phyloP scores from a whole-genome alignment of 35 echinoderm and acorn worm genomes.

The Heliocidaris erythrogramma region DNA sequence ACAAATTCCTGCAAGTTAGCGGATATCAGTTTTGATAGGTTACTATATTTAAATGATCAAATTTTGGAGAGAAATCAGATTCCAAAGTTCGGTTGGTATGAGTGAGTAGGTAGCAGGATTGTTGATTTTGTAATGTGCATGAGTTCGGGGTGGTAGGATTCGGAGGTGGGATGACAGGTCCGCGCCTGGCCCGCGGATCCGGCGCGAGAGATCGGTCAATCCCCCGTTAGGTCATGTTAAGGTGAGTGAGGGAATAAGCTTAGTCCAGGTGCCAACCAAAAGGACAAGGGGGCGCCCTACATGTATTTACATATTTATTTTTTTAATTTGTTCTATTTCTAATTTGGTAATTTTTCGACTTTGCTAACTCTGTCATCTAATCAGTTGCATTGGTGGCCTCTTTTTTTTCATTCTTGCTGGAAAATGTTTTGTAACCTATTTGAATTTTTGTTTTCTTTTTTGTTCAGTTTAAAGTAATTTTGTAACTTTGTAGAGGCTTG shows the following conservation, averaged over 20 bases:
- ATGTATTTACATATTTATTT: no score
- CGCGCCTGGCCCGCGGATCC: neutral
- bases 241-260: neutral
- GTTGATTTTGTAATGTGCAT: neutral
- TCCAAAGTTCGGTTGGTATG: neutral
- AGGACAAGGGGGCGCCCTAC: no score
- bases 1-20: neutral
- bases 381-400: no score
- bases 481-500: no score
- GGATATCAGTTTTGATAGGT: neutral
- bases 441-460: no score
- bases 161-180: neutral
- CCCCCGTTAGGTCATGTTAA: neutral
- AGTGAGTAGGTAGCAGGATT: neutral
- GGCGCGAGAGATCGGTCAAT: neutral
- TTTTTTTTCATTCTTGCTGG: no score
- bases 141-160: neutral
- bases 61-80: neutral
- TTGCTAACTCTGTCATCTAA: no score
- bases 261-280: no score
- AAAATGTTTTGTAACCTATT: no score
- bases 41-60: neutral
- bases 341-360: no score
- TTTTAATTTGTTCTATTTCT: no score
- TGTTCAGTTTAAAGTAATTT: no score